phyloP scores from a whole-genome alignment of 2,113 vertebrate species.

The Paralichthys olivaceus region DNA sequence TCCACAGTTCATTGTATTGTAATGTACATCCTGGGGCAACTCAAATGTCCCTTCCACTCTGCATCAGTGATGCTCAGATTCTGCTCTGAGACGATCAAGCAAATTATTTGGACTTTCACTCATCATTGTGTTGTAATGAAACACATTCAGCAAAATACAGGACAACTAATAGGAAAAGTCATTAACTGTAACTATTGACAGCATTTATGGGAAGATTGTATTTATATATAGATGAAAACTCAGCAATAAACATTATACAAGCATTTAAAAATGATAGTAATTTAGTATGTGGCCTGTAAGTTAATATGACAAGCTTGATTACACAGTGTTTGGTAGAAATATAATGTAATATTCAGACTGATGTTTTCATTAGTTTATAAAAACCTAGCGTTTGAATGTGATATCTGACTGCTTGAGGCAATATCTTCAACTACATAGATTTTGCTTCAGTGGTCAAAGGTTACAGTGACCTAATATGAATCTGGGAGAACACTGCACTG shows the following conservation, averaged over 20 bases:
- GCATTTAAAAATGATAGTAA: background rate
- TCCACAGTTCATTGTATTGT: constrained; percentile 22
- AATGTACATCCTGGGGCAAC: constrained; percentile 38
- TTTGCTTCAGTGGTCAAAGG: no score
- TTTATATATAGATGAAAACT: background rate
- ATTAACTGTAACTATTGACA: constrained; percentile 26
- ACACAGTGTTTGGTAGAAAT: background rate
- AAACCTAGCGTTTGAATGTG: no score
- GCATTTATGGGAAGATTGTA: constrained; percentile 2
- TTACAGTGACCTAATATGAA: no score
- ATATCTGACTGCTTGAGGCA: no score
- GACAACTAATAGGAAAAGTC: constrained; percentile 11
- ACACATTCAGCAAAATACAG: constrained; percentile 30
- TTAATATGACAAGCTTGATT: background rate
- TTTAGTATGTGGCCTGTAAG: background rate
- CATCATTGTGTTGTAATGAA: constrained; percentile 25
- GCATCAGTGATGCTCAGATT: constrained; percentile 16
- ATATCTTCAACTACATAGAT: no score
- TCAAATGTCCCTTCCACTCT: constrained; percentile 48
- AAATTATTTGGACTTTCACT: constrained; percentile 45
- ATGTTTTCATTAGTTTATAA: no score
- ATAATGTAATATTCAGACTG: no score
- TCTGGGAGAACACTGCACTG: no score
- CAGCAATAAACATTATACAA: constrained; percentile 11
- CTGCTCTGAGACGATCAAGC: constrained; percentile 46